These are phyloP conservation scores for Griposia aprilina DNA, from an alignment of 2,888 invertebrate species.

Conservation along the genomic window DNA sequence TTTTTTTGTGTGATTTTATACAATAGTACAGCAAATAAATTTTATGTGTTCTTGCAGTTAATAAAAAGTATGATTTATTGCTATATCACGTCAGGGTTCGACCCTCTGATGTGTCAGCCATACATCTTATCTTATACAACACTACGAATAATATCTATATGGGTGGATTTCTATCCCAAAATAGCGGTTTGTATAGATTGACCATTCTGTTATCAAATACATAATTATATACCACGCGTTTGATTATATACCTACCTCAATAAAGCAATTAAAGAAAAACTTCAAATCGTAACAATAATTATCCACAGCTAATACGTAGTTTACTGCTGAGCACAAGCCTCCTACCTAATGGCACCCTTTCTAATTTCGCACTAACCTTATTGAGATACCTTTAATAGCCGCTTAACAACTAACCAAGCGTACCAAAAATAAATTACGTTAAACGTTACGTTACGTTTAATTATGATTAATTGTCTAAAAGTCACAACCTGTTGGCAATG, in stretches of 20 bases:
- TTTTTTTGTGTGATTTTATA: too few relatives aligned
- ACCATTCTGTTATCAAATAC: neutral
- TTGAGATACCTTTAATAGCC: neutral
- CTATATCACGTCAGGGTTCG: too few relatives aligned
- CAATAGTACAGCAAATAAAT: too few relatives aligned
- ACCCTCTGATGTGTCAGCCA: too few relatives aligned
- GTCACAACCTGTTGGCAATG: conserved; percentile 20
- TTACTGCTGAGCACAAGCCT: neutral
- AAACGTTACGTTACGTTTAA: too few relatives aligned
- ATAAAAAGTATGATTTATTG: too few relatives aligned
- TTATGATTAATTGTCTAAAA: too few relatives aligned
- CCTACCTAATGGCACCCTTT: neutral
- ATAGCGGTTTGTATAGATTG: neutral
- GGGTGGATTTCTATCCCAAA: neutral
- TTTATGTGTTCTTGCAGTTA: too few relatives aligned
- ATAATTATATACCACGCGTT: neutral
- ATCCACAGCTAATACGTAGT: neutral
- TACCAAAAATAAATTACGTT: neutral
- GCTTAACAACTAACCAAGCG: neutral
- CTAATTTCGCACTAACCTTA: neutral
- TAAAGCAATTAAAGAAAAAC: neutral
- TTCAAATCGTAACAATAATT: neutral
- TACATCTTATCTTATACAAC: too few relatives aligned
- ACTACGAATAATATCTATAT: neutral
- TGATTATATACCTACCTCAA: neutral